Evolutionary conservation across 2,888 invertebrate species (phyloP), one percentile per base, ranked within the genome.

Genomic region (Meandrusa payeni): DNA sequence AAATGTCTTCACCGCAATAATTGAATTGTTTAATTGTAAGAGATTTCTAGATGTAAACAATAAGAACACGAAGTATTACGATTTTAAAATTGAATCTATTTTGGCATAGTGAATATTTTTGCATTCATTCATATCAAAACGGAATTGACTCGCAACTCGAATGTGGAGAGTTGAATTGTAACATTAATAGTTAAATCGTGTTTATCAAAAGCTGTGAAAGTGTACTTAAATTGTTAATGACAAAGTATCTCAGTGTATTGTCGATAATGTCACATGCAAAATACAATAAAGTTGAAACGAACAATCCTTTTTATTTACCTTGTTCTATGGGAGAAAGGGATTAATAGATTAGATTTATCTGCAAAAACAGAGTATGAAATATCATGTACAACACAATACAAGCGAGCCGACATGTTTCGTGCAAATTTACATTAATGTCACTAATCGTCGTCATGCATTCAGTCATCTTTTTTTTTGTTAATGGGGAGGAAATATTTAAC

Each of bases 221-320:
- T 82, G 86, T 86, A 87, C 86, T 86, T 87, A 87, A 81, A 74
- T 66, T 64, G 57, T n/a, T 75, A 69, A 75, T 75, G 75, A 75
- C 75, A 69, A 75, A 76, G 75, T 79, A 80, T 81, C 79, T 82
- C 79, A 78, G 72, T 80, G 70, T 80, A 73, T 69, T 75, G 69
- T 73, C 74, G 66, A 74, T 77, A 69, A 72, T 70, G 76, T 78
- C 82, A 85, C 81, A 81, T 80, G 85, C 76, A 74, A 76, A 80
- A 76, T 71, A 76, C 69, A 82, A 78, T 81, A 83, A 82, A 56
- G 44, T 55, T 59, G 47, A 50, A 44, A 27, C 7, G n/a, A 15
- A 31, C n/a, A 23, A n/a, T 13, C 7, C 2, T 29, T 42, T 37
- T 28, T 22, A 15, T 41, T 32, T 32, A 15, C 4, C 12, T 11